phyloP scores from a whole-genome alignment of 2,888 invertebrate species.

The Ectobius pallidus region DNA sequence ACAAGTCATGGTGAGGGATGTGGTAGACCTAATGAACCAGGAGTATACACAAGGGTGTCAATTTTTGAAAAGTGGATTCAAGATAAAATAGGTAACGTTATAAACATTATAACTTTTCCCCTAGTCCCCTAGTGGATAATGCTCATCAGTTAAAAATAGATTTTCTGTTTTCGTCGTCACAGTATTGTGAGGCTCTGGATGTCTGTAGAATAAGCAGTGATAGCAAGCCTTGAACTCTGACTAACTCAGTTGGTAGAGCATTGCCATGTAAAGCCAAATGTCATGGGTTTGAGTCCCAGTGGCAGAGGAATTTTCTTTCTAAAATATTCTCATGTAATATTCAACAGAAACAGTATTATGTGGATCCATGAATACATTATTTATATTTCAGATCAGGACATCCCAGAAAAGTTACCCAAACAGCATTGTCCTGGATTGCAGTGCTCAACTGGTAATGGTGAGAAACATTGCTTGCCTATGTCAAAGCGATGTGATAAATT shows the following conservation, averaged over 20 bases:
- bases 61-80: slow-evolving; percentile 77
- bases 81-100: slow-evolving; percentile 63
- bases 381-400: background rate
- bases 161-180: too few relatives aligned
- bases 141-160: too few relatives aligned
- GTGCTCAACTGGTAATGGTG: slow-evolving; percentile 69
- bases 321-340: too few relatives aligned
- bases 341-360: slow-evolving; percentile 19
- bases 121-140: too few relatives aligned
- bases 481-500: slow-evolving; percentile 72
- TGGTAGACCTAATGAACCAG: slow-evolving; percentile 77
- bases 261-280: too few relatives aligned
- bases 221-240: too few relatives aligned
- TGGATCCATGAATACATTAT: too few relatives aligned
- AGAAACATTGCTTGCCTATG: slow-evolving; percentile 70
- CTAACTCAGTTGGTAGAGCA: too few relatives aligned
- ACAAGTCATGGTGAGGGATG: slow-evolving; percentile 90
- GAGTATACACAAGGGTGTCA: slow-evolving; percentile 81
- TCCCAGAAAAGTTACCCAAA: slow-evolving; percentile 54
- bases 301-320: background rate
- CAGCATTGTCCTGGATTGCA: slow-evolving; percentile 74
- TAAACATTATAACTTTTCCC: too few relatives aligned
- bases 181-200: too few relatives aligned
- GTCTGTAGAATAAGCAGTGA: too few relatives aligned
- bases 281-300: background rate